Conservation (phyloP, 53 echinoderm and acorn worm genomes). For the Stichopus horrens region DNA sequence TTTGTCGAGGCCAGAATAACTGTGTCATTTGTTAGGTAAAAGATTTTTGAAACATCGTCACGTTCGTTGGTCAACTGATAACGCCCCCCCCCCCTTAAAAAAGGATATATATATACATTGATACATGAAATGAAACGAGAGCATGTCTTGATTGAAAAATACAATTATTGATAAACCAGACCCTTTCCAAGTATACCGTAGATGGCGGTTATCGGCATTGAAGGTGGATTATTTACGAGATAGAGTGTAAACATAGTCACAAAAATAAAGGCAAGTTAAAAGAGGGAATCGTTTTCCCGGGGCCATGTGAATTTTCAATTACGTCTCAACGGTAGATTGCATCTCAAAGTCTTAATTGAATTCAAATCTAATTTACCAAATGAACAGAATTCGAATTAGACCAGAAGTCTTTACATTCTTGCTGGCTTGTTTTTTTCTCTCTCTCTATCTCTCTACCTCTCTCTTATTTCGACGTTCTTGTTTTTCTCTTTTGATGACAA, state of each 20-base stretch:
- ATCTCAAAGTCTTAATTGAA: conserved; percentile 27
- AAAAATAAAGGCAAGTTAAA: background rate
- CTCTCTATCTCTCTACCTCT: too few relatives aligned
- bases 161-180: conserved; percentile 7
- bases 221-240: conserved; percentile 10
- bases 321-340: conserved; percentile 9
- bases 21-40: background rate
- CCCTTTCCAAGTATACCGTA: background rate
- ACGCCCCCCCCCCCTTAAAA: background rate
- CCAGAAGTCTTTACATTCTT: background rate
- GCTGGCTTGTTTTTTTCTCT: background rate
- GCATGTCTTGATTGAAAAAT: background rate
- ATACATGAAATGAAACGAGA: background rate
- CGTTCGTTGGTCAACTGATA: background rate
- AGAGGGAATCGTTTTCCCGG: background rate
- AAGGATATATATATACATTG: background rate
- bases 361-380: conserved; percentile 35
- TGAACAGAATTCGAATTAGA: conserved; percentile 29
- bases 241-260: background rate
- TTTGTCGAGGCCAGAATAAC: background rate
- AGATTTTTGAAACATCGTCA: background rate
- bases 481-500: background rate
- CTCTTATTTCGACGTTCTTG: background rate
- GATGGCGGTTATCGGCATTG: background rate
- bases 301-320: background rate